Evolutionary conservation across 2,797 vertebrate species (phyloP).

Genomic region (Cercopithecus mitis): DNA sequence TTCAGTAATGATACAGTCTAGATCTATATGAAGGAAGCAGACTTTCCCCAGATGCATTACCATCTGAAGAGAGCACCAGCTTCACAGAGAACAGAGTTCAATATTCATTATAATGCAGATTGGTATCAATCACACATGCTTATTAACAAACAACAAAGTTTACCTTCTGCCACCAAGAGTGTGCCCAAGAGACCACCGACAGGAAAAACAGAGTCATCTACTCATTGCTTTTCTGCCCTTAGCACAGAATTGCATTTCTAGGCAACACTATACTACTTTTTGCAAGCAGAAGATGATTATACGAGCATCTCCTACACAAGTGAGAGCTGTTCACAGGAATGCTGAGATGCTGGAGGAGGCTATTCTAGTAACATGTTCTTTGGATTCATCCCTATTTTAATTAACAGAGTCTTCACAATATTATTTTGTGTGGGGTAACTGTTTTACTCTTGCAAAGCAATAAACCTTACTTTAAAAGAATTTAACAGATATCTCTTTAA

Average conservation of each 20-base stretch:
- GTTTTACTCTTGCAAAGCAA: neutral
- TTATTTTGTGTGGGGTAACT: neutral
- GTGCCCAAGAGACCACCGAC: neutral
- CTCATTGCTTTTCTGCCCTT: constrained; percentile 3
- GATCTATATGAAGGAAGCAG: neutral
- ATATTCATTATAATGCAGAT: neutral
- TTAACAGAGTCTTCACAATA: neutral
- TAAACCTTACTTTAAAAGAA: neutral
- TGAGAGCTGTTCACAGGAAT: neutral
- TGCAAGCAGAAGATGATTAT: neutral
- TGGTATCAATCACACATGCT: neutral
- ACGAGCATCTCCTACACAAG: neutral
- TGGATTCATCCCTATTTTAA: neutral
- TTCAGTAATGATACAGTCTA: neutral
- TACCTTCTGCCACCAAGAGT: neutral
- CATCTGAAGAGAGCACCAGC: neutral
- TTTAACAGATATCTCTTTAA: neutral
- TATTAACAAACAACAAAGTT: neutral
- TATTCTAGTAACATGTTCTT: neutral
- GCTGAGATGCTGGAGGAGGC: too few relatives aligned
- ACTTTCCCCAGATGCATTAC: neutral
- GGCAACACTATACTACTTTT: neutral
- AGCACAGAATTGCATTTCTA: constrained; percentile 34
- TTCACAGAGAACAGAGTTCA: neutral
- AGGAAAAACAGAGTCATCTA: neutral